Conservation (phyloP, 2,888 invertebrate species). For the Eilema griseolum region DNA sequence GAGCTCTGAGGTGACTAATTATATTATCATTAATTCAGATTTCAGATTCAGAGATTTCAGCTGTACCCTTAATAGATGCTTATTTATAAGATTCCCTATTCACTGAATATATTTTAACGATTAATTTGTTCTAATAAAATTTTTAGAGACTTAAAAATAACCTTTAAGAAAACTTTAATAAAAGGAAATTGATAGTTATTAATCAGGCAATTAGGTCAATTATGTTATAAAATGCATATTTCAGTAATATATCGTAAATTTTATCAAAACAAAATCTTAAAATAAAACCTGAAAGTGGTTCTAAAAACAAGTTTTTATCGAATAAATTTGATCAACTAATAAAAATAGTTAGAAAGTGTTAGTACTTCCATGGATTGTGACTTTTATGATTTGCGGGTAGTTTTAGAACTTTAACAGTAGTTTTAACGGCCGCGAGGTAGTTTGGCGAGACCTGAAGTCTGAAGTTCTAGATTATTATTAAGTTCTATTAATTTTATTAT, state of each 20-base stretch:
- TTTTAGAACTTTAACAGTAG: constrained; percentile 27
- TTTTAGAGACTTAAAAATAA: too few species aligned
- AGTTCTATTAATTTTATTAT: constrained; percentile 4
- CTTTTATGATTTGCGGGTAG: constrained; percentile 27
- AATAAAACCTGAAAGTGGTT: constrained; percentile 7
- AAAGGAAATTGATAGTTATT: too few species aligned
- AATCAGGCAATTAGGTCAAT: too few species aligned
- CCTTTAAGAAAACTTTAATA: too few species aligned
- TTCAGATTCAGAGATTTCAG: too few species aligned
- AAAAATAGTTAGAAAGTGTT: constrained; percentile 21
- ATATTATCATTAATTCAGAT: too few species aligned
- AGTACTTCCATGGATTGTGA: constrained; percentile 1
- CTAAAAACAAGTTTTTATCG: constrained; percentile 21
- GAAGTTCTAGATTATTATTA: constrained; percentile 17
- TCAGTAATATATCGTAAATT: not conserved
- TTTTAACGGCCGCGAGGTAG: constrained; percentile 29
- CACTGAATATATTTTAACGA: too few species aligned
- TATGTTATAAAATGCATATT: not conserved
- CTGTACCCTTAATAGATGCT: not conserved
- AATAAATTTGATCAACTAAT: constrained; percentile 16
- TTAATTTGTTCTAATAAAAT: too few species aligned
- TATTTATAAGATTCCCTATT: not conserved
- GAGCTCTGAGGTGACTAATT: too few species aligned
- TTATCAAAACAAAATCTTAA: constrained; percentile 11
- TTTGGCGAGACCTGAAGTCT: constrained; percentile 17